Percentiles rank a stretch among this genome's conserved stretches.
phyloP scores from a whole-genome alignment of 2,797 vertebrate species.

The Steatocranus sp. region DNA sequence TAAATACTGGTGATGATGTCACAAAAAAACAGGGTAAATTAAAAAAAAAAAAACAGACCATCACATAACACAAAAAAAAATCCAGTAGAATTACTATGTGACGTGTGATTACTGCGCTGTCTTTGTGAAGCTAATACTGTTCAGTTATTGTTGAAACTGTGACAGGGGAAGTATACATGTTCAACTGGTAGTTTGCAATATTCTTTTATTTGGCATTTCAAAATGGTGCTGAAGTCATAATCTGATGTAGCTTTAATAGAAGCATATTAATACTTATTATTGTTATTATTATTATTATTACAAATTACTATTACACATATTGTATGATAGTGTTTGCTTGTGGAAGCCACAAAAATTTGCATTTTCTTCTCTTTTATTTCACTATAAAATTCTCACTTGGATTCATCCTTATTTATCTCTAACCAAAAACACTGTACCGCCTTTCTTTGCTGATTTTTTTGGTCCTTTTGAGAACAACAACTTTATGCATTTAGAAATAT shows the following conservation, averaged over 20 bases:
- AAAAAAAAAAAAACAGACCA: neutral
- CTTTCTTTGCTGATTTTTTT: neutral
- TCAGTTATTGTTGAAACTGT: neutral
- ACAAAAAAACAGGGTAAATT: neutral
- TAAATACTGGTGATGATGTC: neutral
- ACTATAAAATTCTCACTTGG: constrained; percentile 5
- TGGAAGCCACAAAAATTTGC: neutral
- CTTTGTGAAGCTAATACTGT: neutral
- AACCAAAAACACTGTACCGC: constrained; percentile 10
- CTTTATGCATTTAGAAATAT: constrained; percentile 2
- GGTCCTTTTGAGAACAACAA: neutral
- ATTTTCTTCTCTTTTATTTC: neutral
- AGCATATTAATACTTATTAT: neutral
- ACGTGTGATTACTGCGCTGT: neutral
- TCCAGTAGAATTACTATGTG: neutral
- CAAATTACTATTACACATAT: neutral
- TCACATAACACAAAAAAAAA: neutral
- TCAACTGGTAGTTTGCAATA: neutral
- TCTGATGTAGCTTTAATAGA: neutral
- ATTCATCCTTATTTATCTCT: neutral
- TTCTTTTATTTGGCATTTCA: neutral
- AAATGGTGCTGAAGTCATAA: neutral
- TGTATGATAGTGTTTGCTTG: neutral
- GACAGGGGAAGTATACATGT: neutral
- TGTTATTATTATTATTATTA: neutral